phyloP scores from a whole-genome alignment of 2,113 vertebrate genomes.

The Malaclemys terrapin region DNA sequence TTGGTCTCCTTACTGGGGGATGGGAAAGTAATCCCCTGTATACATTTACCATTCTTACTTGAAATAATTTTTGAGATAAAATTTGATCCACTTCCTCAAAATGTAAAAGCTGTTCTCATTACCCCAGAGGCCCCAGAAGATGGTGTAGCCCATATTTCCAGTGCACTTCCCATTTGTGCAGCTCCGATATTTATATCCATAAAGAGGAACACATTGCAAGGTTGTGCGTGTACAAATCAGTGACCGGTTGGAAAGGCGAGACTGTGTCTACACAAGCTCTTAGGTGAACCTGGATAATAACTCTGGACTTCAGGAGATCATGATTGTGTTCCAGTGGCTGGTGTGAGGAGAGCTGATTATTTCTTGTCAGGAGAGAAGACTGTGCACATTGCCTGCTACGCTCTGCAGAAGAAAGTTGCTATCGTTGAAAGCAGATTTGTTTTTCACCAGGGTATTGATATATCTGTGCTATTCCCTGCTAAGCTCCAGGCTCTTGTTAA shows the following conservation, averaged over 20 bases:
- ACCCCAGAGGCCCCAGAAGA: not conserved
- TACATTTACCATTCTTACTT: not conserved
- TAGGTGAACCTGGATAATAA: not conserved
- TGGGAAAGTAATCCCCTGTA: not conserved
- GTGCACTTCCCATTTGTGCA: not conserved
- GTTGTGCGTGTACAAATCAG: not conserved
- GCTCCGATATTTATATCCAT: not conserved
- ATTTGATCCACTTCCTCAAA: not conserved
- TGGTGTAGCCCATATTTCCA: not conserved
- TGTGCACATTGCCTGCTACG: fast-evolving
- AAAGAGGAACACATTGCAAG: not conserved
- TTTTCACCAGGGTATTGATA: not conserved
- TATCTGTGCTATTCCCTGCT: not conserved
- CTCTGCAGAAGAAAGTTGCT: not conserved
- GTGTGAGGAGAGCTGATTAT: fast-evolving
- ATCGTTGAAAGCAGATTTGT: not conserved
- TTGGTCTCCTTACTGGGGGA: not conserved
- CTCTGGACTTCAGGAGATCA: not conserved
- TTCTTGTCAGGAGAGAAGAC: fast-evolving
- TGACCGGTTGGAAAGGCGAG: not conserved
- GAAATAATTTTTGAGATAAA: not conserved
- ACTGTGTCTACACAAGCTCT: not conserved
- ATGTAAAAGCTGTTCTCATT: not conserved
- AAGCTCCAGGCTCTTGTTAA: not conserved
- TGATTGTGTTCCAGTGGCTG: no score